Conservation (phyloP, 2,113 vertebrate species). For the Dicentrarchus labrax region DNA sequence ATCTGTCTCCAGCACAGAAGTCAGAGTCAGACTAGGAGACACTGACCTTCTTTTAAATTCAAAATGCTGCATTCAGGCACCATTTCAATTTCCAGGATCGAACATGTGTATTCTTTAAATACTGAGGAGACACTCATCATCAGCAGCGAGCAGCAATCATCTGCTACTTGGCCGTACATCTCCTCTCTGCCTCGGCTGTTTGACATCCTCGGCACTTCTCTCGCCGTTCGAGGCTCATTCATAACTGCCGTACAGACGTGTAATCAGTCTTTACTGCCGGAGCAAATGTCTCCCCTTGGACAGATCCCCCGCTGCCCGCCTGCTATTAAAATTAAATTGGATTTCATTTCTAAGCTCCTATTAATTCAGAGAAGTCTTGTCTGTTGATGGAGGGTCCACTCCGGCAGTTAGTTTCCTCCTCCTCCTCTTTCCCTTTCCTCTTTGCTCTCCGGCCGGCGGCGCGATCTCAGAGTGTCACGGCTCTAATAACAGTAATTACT, state of each 20-base stretch:
- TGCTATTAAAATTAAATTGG: constrained; percentile 71
- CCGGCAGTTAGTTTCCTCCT: constrained; percentile 35
- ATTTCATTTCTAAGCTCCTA: constrained; percentile 73
- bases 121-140: constrained; percentile 25
- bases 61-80: constrained; percentile 8
- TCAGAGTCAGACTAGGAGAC: neutral
- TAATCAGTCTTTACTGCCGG: constrained; percentile 69
- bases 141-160: constrained; percentile 12
- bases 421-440: neutral
- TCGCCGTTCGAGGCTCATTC: constrained; percentile 38
- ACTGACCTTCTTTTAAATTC: neutral
- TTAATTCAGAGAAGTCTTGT: constrained; percentile 69
- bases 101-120: constrained; percentile 43
- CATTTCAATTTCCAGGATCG: constrained; percentile 7
- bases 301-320: constrained; percentile 43
- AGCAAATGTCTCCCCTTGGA: constrained; percentile 63
- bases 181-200: constrained; percentile 20
- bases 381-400: constrained; percentile 56
- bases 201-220: constrained; percentile 29
- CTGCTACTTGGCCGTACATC: constrained; percentile 17
- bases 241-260: constrained; percentile 45
- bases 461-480: neutral
- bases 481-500: constrained; percentile 42
- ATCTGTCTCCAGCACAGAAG: neutral
- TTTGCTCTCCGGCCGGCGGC: constrained; percentile 1